Evolutionary conservation across 1,140 invertebrate genomes (phyloP), one percentile per base, ranked within the genome.

Genomic region (Camponotus vicinus): DNA sequence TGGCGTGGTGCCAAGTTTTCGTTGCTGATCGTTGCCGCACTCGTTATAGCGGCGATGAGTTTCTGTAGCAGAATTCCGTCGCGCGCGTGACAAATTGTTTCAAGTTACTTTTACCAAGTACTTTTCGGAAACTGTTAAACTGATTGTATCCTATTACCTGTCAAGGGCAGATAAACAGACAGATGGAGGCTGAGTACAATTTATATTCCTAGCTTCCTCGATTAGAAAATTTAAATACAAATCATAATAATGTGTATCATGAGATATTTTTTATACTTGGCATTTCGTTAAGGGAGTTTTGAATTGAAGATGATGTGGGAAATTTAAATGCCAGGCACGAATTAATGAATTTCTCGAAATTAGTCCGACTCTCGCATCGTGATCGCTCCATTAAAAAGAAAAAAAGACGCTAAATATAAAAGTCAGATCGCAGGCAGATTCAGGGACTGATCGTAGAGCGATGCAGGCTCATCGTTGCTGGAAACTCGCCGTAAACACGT

Each of bases 401-500:
- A 73, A 49, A 45, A 21, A 7, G 21, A 1, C 42, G 55, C 79
- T 37, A 83, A 83, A 27, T 86, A 32, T 64, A 67, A 37, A 55
- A 32, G 27, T 71, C n/a, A n/a, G n/a, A n/a, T n/a, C 77, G 67
- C 79, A 42, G 11, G 27, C 49, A 70, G 63, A 87, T 87, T 87
- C 78, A 86, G 76, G 86, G 73, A 76, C 75, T 61, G 64, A 32
- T 71, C 75, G 57, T 45, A 59, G 37, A 64, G 59, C 85, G 55
- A 84, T 87, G 79, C 89, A 64, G 88, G 85, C 42, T 73, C 84
- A 73, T 85, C 66, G 67, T 73, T 75, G 69, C 86, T 84, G 83
- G 71, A 86, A 84, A 84, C 89, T 88, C 78, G 83, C 89, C 84
- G 86, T 90, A 90, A 90, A 90, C 89, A 90, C 82, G 78, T 80